Base-by-base conservation (phyloP, 2,888 invertebrate species). In the Linyphia triangularis region DNA sequence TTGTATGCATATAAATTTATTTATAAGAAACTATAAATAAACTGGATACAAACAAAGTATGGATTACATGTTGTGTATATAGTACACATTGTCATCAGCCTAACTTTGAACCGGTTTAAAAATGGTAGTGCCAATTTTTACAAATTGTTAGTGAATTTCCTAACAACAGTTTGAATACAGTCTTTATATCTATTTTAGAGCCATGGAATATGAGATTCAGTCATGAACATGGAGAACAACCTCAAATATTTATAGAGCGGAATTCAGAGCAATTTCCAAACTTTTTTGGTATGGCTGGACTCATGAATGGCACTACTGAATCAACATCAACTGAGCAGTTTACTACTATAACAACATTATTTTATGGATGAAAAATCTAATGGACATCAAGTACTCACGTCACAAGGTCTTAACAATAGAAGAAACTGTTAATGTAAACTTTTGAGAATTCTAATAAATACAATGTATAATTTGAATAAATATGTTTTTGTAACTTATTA, bases 301-400 rank as follows among this genome's bases (percentile, higher is more conserved):
- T 22, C 3, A 81, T 69, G 57, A 51, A 69, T 63, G 77, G 65
- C 6, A 33, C 79, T 28, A 79, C 79, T 16, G 86, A 81, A 59
- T 79, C 86, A n/a, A 73, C 79, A 37, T 81, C 86, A 9, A 81
- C 79, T 10, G 86, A 79, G 22, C 86, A 81, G 19, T 86, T 86
- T 33, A 65, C 79, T 9, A 86, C 86, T 7, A 72, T 86, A 33
- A 86, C 79, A n/a, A 86, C 86, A n/a, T 79, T 86, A 37, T 81
- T 86, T 26, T 86, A 86, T 19, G 86, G 86, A 19, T 86, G 24
- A 73, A 9, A 24, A 59, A 59, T 4, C 26, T 16, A 37, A 77
- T 19, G 13, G 5, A 22, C 13, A 22, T 70, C 5, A 13, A 28
- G 65, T 22, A 40, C 37, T 40, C 40, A 40, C 65, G n/a, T n/a